These are phyloP conservation scores for Luscinia megarhynchos DNA, from an alignment of 2,797 vertebrate genomes.

Conservation along the genomic window DNA sequence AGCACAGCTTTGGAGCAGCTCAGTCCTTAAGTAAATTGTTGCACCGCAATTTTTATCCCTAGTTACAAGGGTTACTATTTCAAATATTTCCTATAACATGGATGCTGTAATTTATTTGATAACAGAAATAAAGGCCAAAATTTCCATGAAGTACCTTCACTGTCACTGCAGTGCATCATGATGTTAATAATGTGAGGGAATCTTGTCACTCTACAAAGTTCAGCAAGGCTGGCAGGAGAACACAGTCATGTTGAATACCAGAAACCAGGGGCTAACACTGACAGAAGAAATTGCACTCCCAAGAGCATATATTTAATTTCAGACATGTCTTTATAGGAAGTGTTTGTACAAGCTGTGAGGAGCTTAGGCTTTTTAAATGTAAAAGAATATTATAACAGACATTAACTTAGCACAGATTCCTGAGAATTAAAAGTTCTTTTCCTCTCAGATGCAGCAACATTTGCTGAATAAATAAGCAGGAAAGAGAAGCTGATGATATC, in stretches of 20 bases:
- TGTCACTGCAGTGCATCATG: neutral
- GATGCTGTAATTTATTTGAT: neutral
- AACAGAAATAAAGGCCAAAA: neutral
- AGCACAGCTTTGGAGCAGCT: neutral
- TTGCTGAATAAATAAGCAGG: conserved; percentile 9
- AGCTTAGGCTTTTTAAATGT: conserved; percentile 9
- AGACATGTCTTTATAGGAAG: neutral
- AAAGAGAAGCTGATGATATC: neutral
- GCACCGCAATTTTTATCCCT: neutral
- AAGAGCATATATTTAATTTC: neutral
- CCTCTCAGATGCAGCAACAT: neutral
- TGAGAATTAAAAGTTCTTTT: conserved; percentile 33
- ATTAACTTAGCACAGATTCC: conserved; percentile 27
- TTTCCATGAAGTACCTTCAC: neutral
- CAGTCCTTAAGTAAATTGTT: neutral
- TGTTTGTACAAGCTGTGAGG: neutral
- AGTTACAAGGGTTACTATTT: neutral
- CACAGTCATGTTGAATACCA: neutral
- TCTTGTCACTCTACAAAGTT: neutral
- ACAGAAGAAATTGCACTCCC: neutral
- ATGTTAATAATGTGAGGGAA: neutral
- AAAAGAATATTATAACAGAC: conserved; percentile 9
- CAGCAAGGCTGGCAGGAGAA: neutral
- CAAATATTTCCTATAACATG: neutral
- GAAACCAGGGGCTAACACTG: neutral